A percentile compares a stretch with the other conserved stretches of the same genome.
Evolutionary conservation across 2,113 vertebrate genomes (phyloP).

Genomic region (Taurulus bubalis): DNA sequence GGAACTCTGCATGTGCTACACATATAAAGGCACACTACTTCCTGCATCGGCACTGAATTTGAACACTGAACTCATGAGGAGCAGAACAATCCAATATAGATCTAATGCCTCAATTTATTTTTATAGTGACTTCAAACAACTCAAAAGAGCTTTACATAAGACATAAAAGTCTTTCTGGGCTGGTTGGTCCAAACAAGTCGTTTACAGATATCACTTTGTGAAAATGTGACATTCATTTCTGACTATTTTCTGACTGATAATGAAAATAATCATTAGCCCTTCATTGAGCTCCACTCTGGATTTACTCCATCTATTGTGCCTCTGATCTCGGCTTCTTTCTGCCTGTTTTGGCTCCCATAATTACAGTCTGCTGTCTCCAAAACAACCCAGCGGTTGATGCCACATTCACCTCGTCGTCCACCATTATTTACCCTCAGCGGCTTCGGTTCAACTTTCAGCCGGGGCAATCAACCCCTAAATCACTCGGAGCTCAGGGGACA

Average conservation of each 20-base stretch:
- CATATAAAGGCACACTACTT: background rate
- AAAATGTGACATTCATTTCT: background rate
- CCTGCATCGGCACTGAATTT: too few species aligned
- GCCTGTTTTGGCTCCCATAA: conserved; percentile 1
- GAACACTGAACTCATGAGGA: too few species aligned
- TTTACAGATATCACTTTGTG: background rate
- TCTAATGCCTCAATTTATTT: background rate
- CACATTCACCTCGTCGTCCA: conserved; percentile 19
- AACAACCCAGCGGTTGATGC: conserved; percentile 13
- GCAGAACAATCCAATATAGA: background rate
- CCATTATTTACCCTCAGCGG: conserved; percentile 24
- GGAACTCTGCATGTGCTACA: too few species aligned
- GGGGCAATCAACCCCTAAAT: conserved; percentile 25
- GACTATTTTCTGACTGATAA: background rate
- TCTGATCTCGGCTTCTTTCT: conserved; percentile 20
- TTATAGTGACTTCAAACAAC: background rate
- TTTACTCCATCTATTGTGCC: background rate
- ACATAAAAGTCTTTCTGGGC: background rate
- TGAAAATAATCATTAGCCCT: background rate
- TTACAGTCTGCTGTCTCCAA: conserved; percentile 1
- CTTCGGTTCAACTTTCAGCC: conserved; percentile 31
- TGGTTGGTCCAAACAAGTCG: background rate
- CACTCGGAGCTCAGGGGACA: conserved; percentile 5
- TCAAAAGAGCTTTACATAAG: background rate
- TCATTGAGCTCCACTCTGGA: background rate